Conservation (phyloP, 1,140 invertebrate genomes). For the Caenorhabditis inopinata region DNA sequence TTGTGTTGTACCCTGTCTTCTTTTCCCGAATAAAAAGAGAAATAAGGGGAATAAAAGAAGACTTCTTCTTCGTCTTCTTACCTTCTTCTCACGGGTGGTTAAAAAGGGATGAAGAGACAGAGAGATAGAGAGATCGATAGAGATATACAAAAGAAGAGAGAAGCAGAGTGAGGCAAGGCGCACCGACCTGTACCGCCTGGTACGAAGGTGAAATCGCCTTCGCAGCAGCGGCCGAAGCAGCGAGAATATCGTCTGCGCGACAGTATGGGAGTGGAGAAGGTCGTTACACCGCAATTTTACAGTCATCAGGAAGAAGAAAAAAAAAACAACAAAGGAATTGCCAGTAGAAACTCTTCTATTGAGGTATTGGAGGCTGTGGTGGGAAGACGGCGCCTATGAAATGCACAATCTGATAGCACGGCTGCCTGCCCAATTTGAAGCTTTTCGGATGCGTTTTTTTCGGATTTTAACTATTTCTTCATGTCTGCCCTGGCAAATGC, state of each 20-base stretch:
- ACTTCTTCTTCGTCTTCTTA: background rate
- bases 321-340: too few species aligned
- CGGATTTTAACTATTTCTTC: too few species aligned
- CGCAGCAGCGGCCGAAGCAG: too few species aligned
- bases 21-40: too few species aligned
- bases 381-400: too few species aligned
- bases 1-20: slow-evolving; percentile 26
- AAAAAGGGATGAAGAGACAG: background rate
- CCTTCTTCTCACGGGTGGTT: slow-evolving; percentile 25
- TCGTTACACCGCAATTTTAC: slow-evolving; percentile 4
- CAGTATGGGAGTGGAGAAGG: background rate
- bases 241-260: background rate
- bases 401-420: too few species aligned
- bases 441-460: too few species aligned
- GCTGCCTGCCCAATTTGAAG: too few species aligned
- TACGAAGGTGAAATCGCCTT: slow-evolving; percentile 33
- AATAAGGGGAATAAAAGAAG: too few species aligned
- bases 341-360: too few species aligned
- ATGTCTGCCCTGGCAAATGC: too few species aligned
- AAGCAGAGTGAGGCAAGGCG: background rate
- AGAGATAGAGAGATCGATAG: background rate
- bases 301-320: background rate
- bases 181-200: slow-evolving; percentile 28
- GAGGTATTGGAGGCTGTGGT: too few species aligned
- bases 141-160: background rate